phyloP scores from a whole-genome alignment of 2,113 vertebrate genomes.

The Mormyrus lacerda region DNA sequence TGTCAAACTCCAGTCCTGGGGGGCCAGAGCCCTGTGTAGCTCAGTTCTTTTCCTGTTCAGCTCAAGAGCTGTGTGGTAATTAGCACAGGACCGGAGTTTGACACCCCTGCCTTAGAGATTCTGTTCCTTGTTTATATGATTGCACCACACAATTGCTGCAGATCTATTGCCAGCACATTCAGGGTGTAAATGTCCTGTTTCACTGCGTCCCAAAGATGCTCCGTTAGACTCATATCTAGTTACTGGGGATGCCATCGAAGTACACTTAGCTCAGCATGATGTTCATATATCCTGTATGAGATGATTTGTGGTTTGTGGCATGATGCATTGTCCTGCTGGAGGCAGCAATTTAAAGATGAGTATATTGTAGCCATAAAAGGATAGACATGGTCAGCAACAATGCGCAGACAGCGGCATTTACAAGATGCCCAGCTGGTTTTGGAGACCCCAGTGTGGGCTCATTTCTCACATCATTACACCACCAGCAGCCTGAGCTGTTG shows the following conservation, averaged over 20 bases:
- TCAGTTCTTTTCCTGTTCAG: too few species aligned
- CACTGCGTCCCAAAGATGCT: not conserved
- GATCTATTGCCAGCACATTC: not conserved
- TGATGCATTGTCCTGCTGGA: not conserved
- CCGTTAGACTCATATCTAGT: not conserved
- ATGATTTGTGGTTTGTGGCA: not conserved
- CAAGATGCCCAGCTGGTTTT: not conserved
- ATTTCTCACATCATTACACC: not conserved
- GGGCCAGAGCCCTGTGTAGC: too few species aligned
- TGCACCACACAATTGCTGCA: not conserved
- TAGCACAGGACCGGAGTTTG: too few species aligned
- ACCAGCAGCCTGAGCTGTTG: not conserved
- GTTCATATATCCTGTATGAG: not conserved
- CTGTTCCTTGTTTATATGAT: not conserved
- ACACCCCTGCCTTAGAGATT: not conserved
- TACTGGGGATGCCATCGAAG: not conserved
- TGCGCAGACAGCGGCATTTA: not conserved
- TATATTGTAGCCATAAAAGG: not conserved
- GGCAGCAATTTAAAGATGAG: not conserved
- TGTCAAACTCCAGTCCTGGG: too few species aligned
- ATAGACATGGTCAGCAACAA: not conserved
- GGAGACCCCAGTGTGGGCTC: not conserved
- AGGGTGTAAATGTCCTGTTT: not conserved
- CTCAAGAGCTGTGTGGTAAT: too few species aligned
- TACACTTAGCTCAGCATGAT: not conserved